Evolutionary conservation across 2,888 invertebrate species (phyloP), one percentile per base, ranked within the genome.

Genomic region (Carabus problematicus): DNA sequence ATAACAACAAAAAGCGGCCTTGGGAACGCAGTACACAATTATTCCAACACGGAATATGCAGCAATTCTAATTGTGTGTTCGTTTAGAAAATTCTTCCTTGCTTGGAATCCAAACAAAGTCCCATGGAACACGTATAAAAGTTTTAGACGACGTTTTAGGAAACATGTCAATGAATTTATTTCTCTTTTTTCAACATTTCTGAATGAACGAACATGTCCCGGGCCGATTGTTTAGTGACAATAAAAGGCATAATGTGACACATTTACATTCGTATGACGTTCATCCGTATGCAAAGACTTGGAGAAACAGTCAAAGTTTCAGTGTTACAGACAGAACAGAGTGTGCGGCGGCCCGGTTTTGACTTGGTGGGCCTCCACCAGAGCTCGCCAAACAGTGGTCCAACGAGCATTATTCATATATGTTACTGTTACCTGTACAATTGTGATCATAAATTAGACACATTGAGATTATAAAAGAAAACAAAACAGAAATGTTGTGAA

Each of bases 131-230:
- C 12, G 47, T 47, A 47, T 47, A 47, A 47, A 47, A 14, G 47
- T 47, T n/a, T 56, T 66, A 49, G 14, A 58, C 47, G 59, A 49
- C 66, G 47, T 47, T n/a, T 56, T 66, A 49, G 14, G 59, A 47
- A 58, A 49, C 66, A 59, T 66, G 66, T 58, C 66, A 66, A 59
- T 66, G 58, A 59, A 66, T 66, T 66, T 66, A 66, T 64, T 66
- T 59, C 64, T 55, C 64, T 64, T 55, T 45, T 64, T 55, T 56
- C 52, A 63, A 63, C 54, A 63, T 41, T 54, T 54, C 41, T 11
- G 54, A 63, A 63, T 63, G 63, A 54, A 52, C 63, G 41, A 43
- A 63, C 63, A 63, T 54, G 63, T 63, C 19, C 29, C 63, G 14
- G 8, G 60, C 29, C 40, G 61, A 62, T 62, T 62, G 61, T 62